Base-by-base conservation (phyloP, 2,888 invertebrate genomes). In the Meteorus colon region DNA sequence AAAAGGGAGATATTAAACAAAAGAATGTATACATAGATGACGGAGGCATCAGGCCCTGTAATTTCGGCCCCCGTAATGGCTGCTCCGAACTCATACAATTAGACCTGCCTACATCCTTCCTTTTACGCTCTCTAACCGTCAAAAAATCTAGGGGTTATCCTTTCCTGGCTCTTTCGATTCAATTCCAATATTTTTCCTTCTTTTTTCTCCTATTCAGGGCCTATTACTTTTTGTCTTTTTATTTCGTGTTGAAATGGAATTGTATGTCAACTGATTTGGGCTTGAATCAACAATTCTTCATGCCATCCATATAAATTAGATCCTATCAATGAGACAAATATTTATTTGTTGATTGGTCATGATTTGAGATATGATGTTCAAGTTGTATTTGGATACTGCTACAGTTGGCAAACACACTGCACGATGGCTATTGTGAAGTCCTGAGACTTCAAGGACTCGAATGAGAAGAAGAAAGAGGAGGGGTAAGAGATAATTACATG, bases 61-160 rank as follows among this genome's bases (percentile, higher is more conserved):
- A 88, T 88, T 88, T 88, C 79, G 82, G 82, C 78, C 78, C 81
- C 81, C 78, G 83, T 88, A 88, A 88, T 87, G 84, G 86, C 81
- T 81, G 4, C 68, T 85, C 84, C 81, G 81, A 81, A 14, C 62
- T 86, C 83, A 85, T 84, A 84, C 88, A 88, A 88, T 88, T 86
- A 87, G 87, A 86, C 86, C 86, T 86, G 85, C 83, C 85, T 83
- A 84, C 83, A 82, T 83, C 86, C 81, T 83, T 80, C 80, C 79
- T 81, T 48, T 72, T 73, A 59, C 71, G 79, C 78, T 77, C 78
- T 81, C 79, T 78, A 79, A 79, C 83, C 80, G 78, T 82, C 77
- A 77, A 75, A 79, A 65, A 8, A 41, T 65, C 31, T 62, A 31
- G 1, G 31, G 62, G 16, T 14, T 31, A 27, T 31, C 19, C 19